A percentile compares a stretch with the other conserved stretches of the same genome.
These are phyloP conservation scores for Meleagris gallopavo DNA, from an alignment of 2,113 vertebrate genomes.

Conservation along the genomic window DNA sequence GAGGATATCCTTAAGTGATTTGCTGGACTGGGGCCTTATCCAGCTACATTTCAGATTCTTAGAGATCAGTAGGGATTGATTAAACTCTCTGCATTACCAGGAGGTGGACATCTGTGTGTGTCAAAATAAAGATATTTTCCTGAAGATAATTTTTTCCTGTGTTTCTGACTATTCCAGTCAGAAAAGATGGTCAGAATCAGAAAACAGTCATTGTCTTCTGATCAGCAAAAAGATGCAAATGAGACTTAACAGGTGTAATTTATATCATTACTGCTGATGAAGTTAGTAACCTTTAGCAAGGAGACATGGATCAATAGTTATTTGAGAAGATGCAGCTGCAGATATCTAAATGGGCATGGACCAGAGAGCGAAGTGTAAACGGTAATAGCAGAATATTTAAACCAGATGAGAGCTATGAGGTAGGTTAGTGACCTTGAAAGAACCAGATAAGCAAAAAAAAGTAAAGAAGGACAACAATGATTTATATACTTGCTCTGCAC, in stretches of 20 bases:
- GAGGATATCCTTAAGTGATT: slow-evolving; percentile 45
- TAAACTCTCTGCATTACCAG: background rate
- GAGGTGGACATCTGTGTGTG: background rate
- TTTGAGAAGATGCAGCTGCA: slow-evolving; percentile 48
- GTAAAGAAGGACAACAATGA: slow-evolving; percentile 29
- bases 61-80: slow-evolving; percentile 29
- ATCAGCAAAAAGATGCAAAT: background rate
- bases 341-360: slow-evolving; percentile 25
- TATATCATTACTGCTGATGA: slow-evolving; percentile 41
- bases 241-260: slow-evolving; percentile 42
- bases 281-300: slow-evolving; percentile 67
- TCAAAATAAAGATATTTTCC: background rate
- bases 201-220: background rate
- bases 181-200: background rate
- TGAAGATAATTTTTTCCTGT: background rate
- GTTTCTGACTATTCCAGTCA: background rate
- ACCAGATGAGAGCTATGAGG: slow-evolving; percentile 57
- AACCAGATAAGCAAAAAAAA: slow-evolving; percentile 18
- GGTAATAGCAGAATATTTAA: slow-evolving; percentile 60
- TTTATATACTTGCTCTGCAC: slow-evolving; percentile 48
- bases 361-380: slow-evolving; percentile 54
- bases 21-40: background rate
- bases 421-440: slow-evolving; percentile 62
- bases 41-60: background rate
- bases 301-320: slow-evolving; percentile 61